Evolutionary conservation across 2,888 invertebrate species (phyloP).

Genomic region (Drosophila kambysellisi): DNA sequence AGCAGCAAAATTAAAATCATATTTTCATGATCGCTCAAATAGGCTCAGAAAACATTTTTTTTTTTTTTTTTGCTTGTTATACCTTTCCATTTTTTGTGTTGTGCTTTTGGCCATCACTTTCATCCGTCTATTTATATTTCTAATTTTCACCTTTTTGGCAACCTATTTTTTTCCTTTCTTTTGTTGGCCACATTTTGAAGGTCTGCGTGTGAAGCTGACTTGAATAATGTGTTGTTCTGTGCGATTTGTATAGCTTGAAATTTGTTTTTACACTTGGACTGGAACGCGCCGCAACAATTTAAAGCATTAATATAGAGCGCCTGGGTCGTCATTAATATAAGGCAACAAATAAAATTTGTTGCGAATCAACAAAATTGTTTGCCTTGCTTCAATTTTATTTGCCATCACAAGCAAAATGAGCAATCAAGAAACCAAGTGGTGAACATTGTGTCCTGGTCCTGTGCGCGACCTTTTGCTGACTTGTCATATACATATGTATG

Average conservation of each 20-base stretch:
- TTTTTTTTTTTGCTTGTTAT: conserved; percentile 16
- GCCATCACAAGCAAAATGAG: conserved; percentile 14
- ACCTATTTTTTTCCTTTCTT: conserved; percentile 20
- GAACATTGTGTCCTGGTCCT: conserved; percentile 42
- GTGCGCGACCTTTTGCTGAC: conserved; percentile 5
- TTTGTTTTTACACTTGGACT: conserved; percentile 44
- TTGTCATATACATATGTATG: neutral
- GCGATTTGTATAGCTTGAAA: conserved; percentile 19
- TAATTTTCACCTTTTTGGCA: conserved; percentile 65
- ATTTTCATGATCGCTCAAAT: conserved; percentile 75
- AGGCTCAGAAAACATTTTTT: conserved; percentile 58
- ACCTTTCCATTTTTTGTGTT: conserved; percentile 8
- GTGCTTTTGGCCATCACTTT: conserved; percentile 24
- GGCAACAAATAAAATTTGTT: conserved; percentile 52
- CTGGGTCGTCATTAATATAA: conserved; percentile 59
- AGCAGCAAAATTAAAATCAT: conserved; percentile 74
- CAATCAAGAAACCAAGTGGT: conserved; percentile 23
- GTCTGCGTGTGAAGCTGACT: conserved; percentile 13
- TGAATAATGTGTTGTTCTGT: conserved; percentile 19
- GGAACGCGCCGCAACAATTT: conserved; percentile 49
- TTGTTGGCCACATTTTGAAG: conserved; percentile 38
- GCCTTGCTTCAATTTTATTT: conserved; percentile 30
- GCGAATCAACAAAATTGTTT: conserved; percentile 42
- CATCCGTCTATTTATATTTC: conserved; percentile 41
- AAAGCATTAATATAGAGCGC: conserved; percentile 59